Conservation (phyloP, 2,797 vertebrate species). For the Takifugu rubripes region DNA sequence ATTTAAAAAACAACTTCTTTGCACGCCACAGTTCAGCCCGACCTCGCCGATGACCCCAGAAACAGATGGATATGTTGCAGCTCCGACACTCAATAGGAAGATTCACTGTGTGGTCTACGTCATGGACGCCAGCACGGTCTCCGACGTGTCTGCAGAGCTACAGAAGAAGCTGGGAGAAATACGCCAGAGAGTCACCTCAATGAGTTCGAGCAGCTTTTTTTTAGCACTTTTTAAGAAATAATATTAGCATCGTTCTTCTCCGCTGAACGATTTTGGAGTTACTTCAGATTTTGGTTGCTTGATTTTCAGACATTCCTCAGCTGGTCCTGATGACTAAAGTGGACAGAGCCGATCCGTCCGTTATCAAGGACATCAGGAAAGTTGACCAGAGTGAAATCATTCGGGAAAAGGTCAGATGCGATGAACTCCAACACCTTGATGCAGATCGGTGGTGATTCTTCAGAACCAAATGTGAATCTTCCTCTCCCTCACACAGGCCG, state of each 20-base stretch:
- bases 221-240: neutral
- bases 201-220: constrained; percentile 39
- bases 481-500: constrained; percentile 41
- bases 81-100: too few species aligned
- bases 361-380: constrained; percentile 24
- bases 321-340: constrained; percentile 61
- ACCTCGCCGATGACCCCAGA: too few species aligned
- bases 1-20: too few species aligned
- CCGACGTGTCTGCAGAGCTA: too few species aligned
- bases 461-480: neutral
- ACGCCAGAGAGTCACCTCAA: too few species aligned
- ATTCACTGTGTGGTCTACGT: too few species aligned
- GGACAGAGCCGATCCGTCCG: constrained; percentile 48
- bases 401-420: constrained; percentile 33
- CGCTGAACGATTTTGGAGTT: neutral
- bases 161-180: too few species aligned
- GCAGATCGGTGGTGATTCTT: too few species aligned
- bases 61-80: too few species aligned
- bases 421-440: too few species aligned
- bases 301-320: constrained; percentile 50
- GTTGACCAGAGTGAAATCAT: constrained; percentile 44
- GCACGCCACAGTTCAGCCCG: too few species aligned
- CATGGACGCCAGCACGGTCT: too few species aligned
- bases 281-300: neutral
- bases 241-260: neutral